Evolutionary conservation across 92 coral and sea anemone genomes (phyloP).

Genomic region (Isaurus tuberculatus): DNA sequence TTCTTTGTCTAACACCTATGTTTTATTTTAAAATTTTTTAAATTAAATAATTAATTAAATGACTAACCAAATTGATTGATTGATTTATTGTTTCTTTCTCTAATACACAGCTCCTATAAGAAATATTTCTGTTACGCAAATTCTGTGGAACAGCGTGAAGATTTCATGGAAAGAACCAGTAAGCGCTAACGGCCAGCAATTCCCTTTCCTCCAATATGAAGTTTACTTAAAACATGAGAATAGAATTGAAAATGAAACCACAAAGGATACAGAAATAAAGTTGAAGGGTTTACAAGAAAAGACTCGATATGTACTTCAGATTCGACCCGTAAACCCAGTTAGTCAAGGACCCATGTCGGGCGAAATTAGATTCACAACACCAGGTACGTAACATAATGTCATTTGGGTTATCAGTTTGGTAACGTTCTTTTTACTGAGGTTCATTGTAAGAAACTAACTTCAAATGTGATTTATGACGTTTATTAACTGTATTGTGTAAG

Average conservation of each 20-base stretch:
- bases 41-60: background rate
- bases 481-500: too few species aligned
- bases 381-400: constrained; percentile 46
- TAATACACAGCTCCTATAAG: constrained; percentile 56
- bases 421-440: too few species aligned
- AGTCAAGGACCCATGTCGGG: constrained; percentile 70
- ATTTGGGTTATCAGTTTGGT: too few species aligned
- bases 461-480: too few species aligned
- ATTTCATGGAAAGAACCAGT: constrained; percentile 80
- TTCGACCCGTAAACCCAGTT: constrained; percentile 56
- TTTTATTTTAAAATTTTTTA: too few species aligned
- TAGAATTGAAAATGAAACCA: background rate
- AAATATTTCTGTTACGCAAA: constrained; percentile 58
- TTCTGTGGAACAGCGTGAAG: constrained; percentile 63
- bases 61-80: background rate
- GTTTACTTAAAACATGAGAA: background rate
- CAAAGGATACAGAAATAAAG: constrained; percentile 49
- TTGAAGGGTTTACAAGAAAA: constrained; percentile 65
- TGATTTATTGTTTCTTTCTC: background rate
- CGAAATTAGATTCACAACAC: constrained; percentile 57
- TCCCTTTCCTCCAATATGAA: constrained; percentile 43
- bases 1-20: too few species aligned
- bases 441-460: too few species aligned
- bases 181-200: constrained; percentile 26
- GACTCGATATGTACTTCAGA: constrained; percentile 63